These are phyloP conservation scores for Anthoptus insignis DNA, from an alignment of 2,888 invertebrate genomes.

Conservation along the genomic window DNA sequence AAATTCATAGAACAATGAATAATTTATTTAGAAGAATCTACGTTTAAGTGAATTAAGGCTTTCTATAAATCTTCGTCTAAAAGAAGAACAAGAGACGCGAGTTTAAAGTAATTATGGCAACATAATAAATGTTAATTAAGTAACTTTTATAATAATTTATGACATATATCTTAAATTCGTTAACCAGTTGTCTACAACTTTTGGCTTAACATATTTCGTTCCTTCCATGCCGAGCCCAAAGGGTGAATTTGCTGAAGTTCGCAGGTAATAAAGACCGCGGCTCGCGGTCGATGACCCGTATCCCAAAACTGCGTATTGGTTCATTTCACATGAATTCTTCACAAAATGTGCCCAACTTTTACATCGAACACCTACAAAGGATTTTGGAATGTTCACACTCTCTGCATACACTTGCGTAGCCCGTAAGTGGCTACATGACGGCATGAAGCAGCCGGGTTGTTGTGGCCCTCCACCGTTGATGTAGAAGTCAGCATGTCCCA, in stretches of 20 bases:
- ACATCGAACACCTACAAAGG: constrained; percentile 73
- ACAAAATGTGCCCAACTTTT: constrained; percentile 75
- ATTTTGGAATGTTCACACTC: constrained; percentile 73
- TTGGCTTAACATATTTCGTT: constrained; percentile 57
- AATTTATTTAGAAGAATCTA: constrained; percentile 1
- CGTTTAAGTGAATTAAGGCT: not conserved
- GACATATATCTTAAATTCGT: constrained; percentile 58
- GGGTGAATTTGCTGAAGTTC: constrained; percentile 69
- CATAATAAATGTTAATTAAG: constrained; percentile 1
- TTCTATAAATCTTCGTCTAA: no score
- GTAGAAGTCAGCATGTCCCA: constrained; percentile 92
- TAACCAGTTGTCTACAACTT: constrained; percentile 60
- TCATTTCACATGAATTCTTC: constrained; percentile 67
- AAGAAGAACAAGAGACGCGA: not conserved
- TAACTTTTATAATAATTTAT: constrained; percentile 31
- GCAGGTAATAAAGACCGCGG: constrained; percentile 78
- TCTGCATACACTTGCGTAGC: constrained; percentile 78
- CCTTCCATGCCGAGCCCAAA: constrained; percentile 79
- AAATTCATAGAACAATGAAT: not conserved
- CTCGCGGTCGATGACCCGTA: constrained; percentile 76
- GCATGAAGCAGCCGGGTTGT: constrained; percentile 90
- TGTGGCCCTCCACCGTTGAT: constrained; percentile 90
- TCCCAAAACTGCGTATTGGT: constrained; percentile 72
- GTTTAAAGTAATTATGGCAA: constrained; percentile 33
- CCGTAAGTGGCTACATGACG: constrained; percentile 80